Percentiles rank a stretch among this genome's conserved stretches.
phyloP scores from a whole-genome alignment of 2,113 vertebrate species.

The Zosterops lateralis region DNA sequence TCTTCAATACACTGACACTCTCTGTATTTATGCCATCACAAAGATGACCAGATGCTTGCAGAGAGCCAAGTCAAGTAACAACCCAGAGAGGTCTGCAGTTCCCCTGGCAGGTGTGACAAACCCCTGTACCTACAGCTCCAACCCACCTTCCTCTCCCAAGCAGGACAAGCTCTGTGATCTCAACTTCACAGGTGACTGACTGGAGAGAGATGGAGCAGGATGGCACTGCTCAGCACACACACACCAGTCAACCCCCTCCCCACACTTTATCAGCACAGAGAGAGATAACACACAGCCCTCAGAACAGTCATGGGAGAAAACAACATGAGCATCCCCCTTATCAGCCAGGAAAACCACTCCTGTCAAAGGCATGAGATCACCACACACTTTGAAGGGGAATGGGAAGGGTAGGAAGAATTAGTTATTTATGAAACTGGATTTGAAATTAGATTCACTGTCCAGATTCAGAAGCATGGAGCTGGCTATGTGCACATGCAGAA shows the following conservation, averaged over 20 bases:
- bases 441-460: not conserved
- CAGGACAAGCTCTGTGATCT: not conserved
- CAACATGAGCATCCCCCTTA: not conserved
- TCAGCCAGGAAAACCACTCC: not conserved
- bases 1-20: not conserved
- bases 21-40: not conserved
- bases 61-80: not conserved
- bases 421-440: not conserved
- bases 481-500: not conserved
- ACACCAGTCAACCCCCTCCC: not conserved
- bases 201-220: not conserved
- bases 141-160: not conserved
- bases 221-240: fast-evolving
- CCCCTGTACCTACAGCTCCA: not conserved
- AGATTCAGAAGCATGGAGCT: not conserved
- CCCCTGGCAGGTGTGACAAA: not conserved
- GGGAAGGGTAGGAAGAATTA: not conserved
- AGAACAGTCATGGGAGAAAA: not conserved
- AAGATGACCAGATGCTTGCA: not conserved
- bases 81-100: not conserved
- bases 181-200: not conserved
- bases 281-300: not conserved
- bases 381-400: not conserved
- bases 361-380: not conserved
- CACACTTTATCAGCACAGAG: not conserved